Evolutionary conservation across 2,113 vertebrate genomes (phyloP).

Genomic region (human (Homo sapiens)): GRCh38 chrX:1468501-1469000

Average conservation of each 20-base stretch:
- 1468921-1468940: rapidly evolving
- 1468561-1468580: not conserved
- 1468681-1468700: rapidly evolving
- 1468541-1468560: not conserved
- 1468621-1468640: not conserved
- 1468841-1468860: rapidly evolving
- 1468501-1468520: not conserved
- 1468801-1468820: too few species aligned
- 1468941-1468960: rapidly evolving
- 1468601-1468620: too few species aligned
- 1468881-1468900: rapidly evolving
- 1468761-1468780: too few species aligned
- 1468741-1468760: too few species aligned
- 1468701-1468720: too few species aligned
- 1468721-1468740: too few species aligned
- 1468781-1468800: too few species aligned
- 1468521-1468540: rapidly evolving
- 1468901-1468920: too few species aligned
- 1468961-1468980: too few species aligned
- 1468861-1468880: rapidly evolving
- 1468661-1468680: rapidly evolving
- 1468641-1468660: not conserved
- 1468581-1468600: not conserved
- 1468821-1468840: too few species aligned
- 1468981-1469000: too few species aligned